Percentiles rank a stretch among this genome's conserved stretches.
Evolutionary conservation across 2,113 vertebrate species (phyloP).

Genomic region (Mandrillus leucophaeus): DNA sequence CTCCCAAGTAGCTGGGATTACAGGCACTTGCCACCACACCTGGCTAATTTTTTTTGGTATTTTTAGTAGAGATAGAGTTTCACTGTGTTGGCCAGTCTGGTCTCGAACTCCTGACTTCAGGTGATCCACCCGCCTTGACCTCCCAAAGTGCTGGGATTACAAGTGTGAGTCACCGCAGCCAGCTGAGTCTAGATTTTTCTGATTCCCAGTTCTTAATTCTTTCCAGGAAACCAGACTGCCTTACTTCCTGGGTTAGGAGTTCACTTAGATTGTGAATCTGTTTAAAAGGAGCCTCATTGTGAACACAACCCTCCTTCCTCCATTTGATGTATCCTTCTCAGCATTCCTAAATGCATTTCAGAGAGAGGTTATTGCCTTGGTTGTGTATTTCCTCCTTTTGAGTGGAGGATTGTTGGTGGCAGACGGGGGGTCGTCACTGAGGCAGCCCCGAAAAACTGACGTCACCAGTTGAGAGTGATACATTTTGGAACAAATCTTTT

Average conservation of each 20-base stretch:
- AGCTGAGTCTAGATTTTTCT: neutral
- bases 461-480: neutral
- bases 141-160: too few relatives aligned
- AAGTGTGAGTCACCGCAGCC: too few relatives aligned
- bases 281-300: neutral
- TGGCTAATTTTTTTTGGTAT: too few relatives aligned
- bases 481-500: neutral
- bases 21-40: too few relatives aligned
- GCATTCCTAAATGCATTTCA: neutral
- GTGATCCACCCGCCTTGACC: too few relatives aligned
- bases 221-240: neutral
- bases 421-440: rapidly evolving
- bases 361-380: rapidly evolving
- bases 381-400: neutral
- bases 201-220: neutral
- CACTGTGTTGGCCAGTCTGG: neutral
- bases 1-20: too few relatives aligned
- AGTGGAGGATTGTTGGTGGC: neutral
- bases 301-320: neutral
- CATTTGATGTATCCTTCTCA: rapidly evolving
- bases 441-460: neutral
- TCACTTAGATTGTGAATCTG: neutral
- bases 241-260: neutral
- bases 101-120: too few relatives aligned
- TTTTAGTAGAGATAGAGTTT: too few relatives aligned